phyloP scores from a whole-genome alignment of 2,113 vertebrate species.

The Trichechus manatus region DNA sequence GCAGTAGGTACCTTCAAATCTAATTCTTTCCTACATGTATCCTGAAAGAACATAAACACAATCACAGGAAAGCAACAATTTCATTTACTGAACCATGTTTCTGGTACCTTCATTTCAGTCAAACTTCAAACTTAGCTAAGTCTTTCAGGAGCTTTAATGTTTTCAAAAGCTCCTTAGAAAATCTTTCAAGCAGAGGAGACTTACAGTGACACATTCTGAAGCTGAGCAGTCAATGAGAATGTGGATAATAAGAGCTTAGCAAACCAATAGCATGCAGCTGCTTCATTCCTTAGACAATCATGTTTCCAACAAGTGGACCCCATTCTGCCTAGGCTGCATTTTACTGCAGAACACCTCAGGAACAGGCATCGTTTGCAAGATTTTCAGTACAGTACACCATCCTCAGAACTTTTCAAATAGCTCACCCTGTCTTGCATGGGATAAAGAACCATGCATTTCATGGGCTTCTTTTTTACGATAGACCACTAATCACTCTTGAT shows the following conservation, averaged over 20 bases:
- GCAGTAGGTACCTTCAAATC: not conserved
- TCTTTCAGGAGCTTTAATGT: conserved; percentile 55
- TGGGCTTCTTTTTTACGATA: conserved; percentile 79
- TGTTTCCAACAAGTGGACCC: conserved; percentile 30
- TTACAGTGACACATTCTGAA: conserved; percentile 76
- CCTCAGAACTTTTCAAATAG: conserved; percentile 51
- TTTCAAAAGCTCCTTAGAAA: conserved; percentile 83
- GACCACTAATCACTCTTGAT: conserved; percentile 86
- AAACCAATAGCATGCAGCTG: conserved; percentile 86
- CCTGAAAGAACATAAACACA: conserved; percentile 42
- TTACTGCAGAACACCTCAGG: conserved; percentile 60
- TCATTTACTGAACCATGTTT: conserved; percentile 38
- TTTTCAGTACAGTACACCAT: conserved; percentile 35
- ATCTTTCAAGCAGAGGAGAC: conserved; percentile 79
- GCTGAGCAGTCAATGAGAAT: conserved; percentile 72
- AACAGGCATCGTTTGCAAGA: conserved; percentile 55
- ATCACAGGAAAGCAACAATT: conserved; percentile 41
- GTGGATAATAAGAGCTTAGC: conserved; percentile 78
- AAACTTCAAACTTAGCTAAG: conserved; percentile 54
- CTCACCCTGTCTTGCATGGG: conserved; percentile 52
- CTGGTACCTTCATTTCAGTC: conserved; percentile 48
- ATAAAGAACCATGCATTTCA: conserved; percentile 78
- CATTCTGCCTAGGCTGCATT: conserved; percentile 48
- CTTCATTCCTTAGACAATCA: conserved; percentile 59
- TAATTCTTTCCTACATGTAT: not conserved